A percentile compares a stretch with the other conserved stretches of the same genome.
Evolutionary conservation across 2,888 invertebrate genomes (phyloP).

Genomic region (Galeruca laticollis): DNA sequence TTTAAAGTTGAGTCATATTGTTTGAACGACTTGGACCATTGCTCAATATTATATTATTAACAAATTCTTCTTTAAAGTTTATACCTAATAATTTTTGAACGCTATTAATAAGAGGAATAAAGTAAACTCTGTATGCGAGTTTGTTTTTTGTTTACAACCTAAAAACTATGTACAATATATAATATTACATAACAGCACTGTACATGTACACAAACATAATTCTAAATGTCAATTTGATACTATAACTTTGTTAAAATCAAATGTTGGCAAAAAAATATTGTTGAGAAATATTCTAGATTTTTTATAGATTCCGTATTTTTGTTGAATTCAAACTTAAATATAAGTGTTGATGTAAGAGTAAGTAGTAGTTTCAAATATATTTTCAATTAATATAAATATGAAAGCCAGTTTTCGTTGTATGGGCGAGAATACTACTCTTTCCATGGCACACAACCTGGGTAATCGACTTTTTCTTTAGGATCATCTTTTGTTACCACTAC

Average conservation of each 20-base stretch:
- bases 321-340: too few relatives aligned
- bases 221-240: slow-evolving; percentile 39
- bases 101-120: slow-evolving; percentile 60
- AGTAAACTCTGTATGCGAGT: slow-evolving; percentile 60
- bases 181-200: slow-evolving; percentile 47
- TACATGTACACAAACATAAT: slow-evolving; percentile 32
- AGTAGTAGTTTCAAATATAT: too few relatives aligned
- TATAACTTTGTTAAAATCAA: neutral
- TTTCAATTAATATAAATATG: too few relatives aligned
- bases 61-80: slow-evolving; percentile 57
- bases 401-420: too few relatives aligned
- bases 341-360: too few relatives aligned
- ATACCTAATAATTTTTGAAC: slow-evolving; percentile 60
- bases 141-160: slow-evolving; percentile 58
- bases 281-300: too few relatives aligned
- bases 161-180: slow-evolving; percentile 54
- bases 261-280: neutral
- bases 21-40: slow-evolving; percentile 46
- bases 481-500: too few relatives aligned
- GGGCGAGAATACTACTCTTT: too few relatives aligned
- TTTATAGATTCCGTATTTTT: too few relatives aligned
- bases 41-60: slow-evolving; percentile 55
- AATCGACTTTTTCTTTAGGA: too few relatives aligned
- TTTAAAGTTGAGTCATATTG: neutral
- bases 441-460: too few relatives aligned